Conservation (phyloP, 2,113 vertebrate genomes). For the Gila orcuttii region DNA sequence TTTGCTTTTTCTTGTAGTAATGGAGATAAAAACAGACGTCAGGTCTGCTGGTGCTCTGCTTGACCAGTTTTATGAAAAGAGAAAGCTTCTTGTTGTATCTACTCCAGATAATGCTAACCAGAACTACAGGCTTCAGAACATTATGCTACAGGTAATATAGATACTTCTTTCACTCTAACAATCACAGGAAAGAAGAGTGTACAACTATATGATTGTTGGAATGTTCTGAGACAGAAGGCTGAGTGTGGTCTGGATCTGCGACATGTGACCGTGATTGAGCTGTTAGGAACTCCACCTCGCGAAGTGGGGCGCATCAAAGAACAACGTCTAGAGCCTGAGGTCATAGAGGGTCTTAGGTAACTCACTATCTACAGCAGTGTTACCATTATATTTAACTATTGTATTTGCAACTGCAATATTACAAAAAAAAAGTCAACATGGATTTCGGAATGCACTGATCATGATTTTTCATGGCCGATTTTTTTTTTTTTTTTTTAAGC, state of each 20-base stretch:
- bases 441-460: background rate
- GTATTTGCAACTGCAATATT: background rate
- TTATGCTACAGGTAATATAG: slow-evolving; percentile 88
- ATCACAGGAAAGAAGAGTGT: background rate
- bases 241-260: slow-evolving; percentile 88
- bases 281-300: slow-evolving; percentile 84
- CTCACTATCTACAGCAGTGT: background rate
- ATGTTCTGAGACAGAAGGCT: slow-evolving; percentile 75
- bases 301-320: slow-evolving; percentile 89
- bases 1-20: slow-evolving; percentile 72
- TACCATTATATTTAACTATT: background rate
- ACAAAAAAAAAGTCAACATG: background rate
- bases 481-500: no score
- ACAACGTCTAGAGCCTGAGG: slow-evolving; percentile 75
- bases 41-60: slow-evolving; percentile 83
- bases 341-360: slow-evolving; percentile 92
- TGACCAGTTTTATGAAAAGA: slow-evolving; percentile 93
- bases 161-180: background rate
- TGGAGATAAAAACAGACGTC: slow-evolving; percentile 86
- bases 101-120: slow-evolving; percentile 82
- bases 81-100: slow-evolving; percentile 87
- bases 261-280: slow-evolving; percentile 85
- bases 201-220: background rate
- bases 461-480: no score
- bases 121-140: slow-evolving; percentile 90